Evolutionary conservation across 2,113 vertebrate species (phyloP).

Genomic region (Archilochus colubris): DNA sequence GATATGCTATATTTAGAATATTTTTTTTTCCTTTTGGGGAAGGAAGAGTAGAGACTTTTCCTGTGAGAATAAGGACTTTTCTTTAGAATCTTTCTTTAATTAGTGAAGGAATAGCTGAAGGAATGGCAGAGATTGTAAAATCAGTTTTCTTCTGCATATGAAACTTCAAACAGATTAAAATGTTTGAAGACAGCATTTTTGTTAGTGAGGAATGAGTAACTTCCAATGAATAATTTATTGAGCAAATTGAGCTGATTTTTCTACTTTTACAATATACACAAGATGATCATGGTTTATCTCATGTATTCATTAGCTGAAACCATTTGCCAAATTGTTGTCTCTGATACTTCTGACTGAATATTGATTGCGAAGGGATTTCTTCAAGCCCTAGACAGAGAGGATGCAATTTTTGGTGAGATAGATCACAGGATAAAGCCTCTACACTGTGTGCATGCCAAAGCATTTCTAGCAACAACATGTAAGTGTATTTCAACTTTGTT

Average conservation of each 20-base stretch:
- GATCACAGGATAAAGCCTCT: background rate
- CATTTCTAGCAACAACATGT: background rate
- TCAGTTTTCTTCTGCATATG: background rate
- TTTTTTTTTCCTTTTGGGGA: background rate
- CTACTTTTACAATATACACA: background rate
- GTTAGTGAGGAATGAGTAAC: conserved; percentile 4
- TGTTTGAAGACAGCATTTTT: background rate
- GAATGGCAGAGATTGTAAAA: background rate
- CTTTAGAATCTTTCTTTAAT: background rate
- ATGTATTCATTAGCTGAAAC: conserved; percentile 8
- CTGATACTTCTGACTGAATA: background rate
- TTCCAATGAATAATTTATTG: conserved; percentile 38
- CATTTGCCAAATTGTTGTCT: background rate
- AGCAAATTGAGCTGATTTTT: conserved; percentile 3
- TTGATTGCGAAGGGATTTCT: background rate
- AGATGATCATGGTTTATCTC: background rate
- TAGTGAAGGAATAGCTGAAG: background rate
- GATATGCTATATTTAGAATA: background rate
- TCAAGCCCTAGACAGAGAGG: background rate
- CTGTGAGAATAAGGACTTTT: background rate
- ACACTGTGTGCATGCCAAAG: background rate
- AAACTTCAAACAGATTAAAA: conserved; percentile 1
- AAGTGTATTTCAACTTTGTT: background rate
- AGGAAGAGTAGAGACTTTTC: background rate
- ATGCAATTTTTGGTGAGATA: background rate